Evolutionary conservation across 2,888 invertebrate genomes (phyloP).

Genomic region (Idaea straminata): DNA sequence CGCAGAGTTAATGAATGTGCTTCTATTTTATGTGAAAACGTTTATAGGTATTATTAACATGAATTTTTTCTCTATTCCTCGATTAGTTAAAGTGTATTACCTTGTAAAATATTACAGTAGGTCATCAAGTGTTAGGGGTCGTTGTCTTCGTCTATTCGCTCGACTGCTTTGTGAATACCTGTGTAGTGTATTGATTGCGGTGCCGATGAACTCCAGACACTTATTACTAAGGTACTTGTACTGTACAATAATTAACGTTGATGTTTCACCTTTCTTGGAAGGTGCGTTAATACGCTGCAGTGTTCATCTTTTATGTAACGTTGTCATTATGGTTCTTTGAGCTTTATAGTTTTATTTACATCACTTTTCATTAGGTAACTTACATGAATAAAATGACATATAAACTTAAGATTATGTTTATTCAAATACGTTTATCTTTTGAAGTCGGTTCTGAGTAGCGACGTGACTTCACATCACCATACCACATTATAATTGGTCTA

Average conservation of each 20-base stretch:
- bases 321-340: background rate
- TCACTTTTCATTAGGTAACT: no score
- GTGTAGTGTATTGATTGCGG: slow-evolving; percentile 67
- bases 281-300: slow-evolving; percentile 3
- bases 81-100: background rate
- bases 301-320: background rate
- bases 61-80: background rate
- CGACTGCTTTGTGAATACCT: slow-evolving; percentile 36
- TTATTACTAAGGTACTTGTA: slow-evolving; percentile 6
- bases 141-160: slow-evolving; percentile 43
- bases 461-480: no score
- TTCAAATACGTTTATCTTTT: no score
- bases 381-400: no score
- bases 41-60: background rate
- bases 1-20: background rate
- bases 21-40: background rate
- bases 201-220: slow-evolving; percentile 43
- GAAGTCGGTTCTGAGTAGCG: no score
- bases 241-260: slow-evolving; percentile 21
- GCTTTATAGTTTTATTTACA: no score
- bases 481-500: no score
- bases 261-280: slow-evolving; percentile 18
- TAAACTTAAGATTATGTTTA: no score
- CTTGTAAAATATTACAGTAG: slow-evolving; percentile 20
- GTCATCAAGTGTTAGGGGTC: slow-evolving; percentile 44